Evolutionary conservation across 2,888 invertebrate species (phyloP), one percentile per base, ranked within the genome.

Genomic region (Lasioglossum pauxillum): DNA sequence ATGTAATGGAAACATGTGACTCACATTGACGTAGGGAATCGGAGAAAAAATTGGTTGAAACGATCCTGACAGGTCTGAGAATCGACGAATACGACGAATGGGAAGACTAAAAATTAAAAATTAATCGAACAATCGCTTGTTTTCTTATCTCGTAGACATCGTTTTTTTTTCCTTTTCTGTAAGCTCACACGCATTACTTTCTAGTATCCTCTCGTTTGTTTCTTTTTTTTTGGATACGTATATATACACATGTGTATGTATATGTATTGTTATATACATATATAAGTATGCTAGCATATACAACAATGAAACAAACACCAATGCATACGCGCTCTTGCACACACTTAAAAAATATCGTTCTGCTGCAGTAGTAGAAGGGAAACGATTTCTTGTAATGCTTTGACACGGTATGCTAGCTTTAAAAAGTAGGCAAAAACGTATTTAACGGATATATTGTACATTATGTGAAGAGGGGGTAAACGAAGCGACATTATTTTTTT

Each of bases 101-200:
- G 80, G 84, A 84, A 89, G 86, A 84, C 81, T 77, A 88, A 79
- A 80, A 38, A 67, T 35, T 69, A 69, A 71, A 87, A 89, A 74
- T 84, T 14, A 84, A 79, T 76, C 87, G 82, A 82, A 88, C 64
- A 82, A 76, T 81, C 12, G 12, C 41, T 71, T 38, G 14, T 5
- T 82, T 86, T 60, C 71, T 75, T 71, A 49, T 71, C 73, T 85
- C 78, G 75, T 71, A 77, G 87, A 84, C 78, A 80, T 57, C 46
- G 16, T 84, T 83, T 80, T 83, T 83, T 71, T 12, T 81, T 83
- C n/a, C 12, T 57, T 57, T 19, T 79, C 86, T 84, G 72, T 80
- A 90, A 90, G 83, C 77, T 90, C 83, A 83, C 90, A 82, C 82
- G 79, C 82, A 72, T 71, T 83, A 81, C 49, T 46, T 78, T 60